Conservation (phyloP, 2,888 invertebrate species). For the Lasioglossum figueresi region DNA sequence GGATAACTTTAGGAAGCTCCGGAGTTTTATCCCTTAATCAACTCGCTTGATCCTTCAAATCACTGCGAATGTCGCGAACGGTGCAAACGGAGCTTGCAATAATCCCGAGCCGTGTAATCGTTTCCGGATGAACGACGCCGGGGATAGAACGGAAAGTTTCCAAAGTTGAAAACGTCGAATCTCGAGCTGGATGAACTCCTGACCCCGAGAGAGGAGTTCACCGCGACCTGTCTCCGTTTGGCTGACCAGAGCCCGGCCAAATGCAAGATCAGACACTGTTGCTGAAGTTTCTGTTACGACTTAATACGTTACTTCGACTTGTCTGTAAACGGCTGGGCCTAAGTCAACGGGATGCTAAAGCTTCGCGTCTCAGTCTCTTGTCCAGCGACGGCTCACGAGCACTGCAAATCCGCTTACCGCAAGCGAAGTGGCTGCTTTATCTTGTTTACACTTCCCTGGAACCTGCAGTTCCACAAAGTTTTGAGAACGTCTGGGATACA, state of each 20-base stretch:
- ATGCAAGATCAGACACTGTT: conserved; percentile 40
- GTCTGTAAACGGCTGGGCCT: conserved; percentile 39
- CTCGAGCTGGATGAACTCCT: conserved; percentile 59
- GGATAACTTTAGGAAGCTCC: not conserved
- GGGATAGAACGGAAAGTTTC: conserved; percentile 53
- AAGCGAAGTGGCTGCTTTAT: conserved; percentile 23
- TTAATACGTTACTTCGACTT: conserved; percentile 56
- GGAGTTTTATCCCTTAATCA: conserved; percentile 48
- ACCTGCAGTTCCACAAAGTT: not conserved
- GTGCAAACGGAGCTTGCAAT: conserved; percentile 48
- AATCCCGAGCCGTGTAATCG: conserved; percentile 48
- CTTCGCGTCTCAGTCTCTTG: conserved; percentile 27
- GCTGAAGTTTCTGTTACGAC: conserved; percentile 51
- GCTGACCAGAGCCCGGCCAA: conserved; percentile 35
- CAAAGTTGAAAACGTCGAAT: conserved; percentile 53
- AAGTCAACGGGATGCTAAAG: conserved; percentile 35
- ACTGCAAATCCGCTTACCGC: conserved; percentile 47
- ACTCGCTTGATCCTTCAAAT: conserved; percentile 46
- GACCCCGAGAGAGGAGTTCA: conserved; percentile 31
- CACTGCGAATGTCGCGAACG: conserved; percentile 45
- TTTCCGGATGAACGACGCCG: conserved; percentile 36
- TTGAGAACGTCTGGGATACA: not conserved
- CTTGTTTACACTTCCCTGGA: conserved; percentile 27
- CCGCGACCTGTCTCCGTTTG: conserved; percentile 19
- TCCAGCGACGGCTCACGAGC: conserved; percentile 3